A percentile compares a stretch with the other conserved stretches of the same genome.
Conservation (phyloP, 2,888 invertebrate genomes). For the Ennomos fuscantarius region DNA sequence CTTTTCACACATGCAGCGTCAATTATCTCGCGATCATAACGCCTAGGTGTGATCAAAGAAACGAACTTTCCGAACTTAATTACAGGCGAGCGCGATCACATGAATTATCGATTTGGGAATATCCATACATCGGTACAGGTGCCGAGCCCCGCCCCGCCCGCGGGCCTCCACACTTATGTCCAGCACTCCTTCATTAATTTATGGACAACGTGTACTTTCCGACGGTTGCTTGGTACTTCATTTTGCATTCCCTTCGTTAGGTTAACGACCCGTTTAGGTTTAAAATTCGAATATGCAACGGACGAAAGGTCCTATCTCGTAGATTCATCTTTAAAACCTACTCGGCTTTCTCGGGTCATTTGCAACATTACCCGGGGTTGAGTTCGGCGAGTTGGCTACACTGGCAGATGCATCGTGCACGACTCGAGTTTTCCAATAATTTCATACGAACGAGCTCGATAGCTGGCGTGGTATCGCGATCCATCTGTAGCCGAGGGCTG, state of each 20-base stretch:
- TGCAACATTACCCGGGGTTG: conserved; percentile 68
- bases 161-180: conserved; percentile 67
- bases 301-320: conserved; percentile 59
- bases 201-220: conserved; percentile 53
- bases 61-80: conserved; percentile 72
- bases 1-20: conserved; percentile 57
- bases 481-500: conserved; percentile 78
- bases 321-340: conserved; percentile 78
- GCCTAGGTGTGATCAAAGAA: conserved; percentile 71
- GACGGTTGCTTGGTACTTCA: conserved; percentile 32
- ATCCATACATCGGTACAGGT: conserved; percentile 71
- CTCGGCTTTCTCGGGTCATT: conserved; percentile 67
- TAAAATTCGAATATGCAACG: conserved; percentile 58
- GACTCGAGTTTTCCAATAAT: conserved; percentile 82
- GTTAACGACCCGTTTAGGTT: conserved; percentile 41
- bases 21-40: conserved; percentile 58
- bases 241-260: conserved; percentile 43
- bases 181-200: conserved; percentile 59
- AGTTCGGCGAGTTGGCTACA: conserved; percentile 40
- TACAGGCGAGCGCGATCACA: conserved; percentile 72
- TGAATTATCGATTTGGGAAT: conserved; percentile 80
- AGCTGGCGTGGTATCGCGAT: conserved; percentile 63
- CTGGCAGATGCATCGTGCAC: conserved; percentile 78
- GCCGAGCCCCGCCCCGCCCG: conserved; percentile 71
- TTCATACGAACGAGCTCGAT: conserved; percentile 75